Base-by-base conservation (phyloP, 2,797 vertebrate genomes). In the Dipus sagitta region DNA sequence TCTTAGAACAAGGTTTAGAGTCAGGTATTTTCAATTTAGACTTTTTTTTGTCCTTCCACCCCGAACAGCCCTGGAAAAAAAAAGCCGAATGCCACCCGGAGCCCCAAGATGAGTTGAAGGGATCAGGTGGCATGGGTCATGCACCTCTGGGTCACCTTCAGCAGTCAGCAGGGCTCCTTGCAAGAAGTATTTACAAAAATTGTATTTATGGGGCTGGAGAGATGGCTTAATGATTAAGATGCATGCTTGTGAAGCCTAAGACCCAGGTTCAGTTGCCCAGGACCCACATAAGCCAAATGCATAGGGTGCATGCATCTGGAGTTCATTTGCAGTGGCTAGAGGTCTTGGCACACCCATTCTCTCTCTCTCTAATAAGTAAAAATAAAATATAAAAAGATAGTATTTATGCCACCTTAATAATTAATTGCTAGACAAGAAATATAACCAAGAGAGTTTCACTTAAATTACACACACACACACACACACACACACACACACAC, bases 1-100 rank as follows among this genome's bases (percentile, higher is more conserved):
- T 92, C 83, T 83, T 24, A 38, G 90, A 92, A 86, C 7, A 85
- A 84, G 15, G 32, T 34, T 90, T 88, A 80, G 34, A 85, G 71
- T 64, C 68, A 84, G 79, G 21, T 62, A 52, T 76, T 86, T 70
- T 65, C 28, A 42, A 23, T 58, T 76, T 6, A 82, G 20, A 52
- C 15, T 23, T 65, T 47, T 47, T 74, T 38, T 38, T 71, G 14
- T 30, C 9, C 24, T 95, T 78, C 34, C 2, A 64, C 34, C 4
- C 28, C 42, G 58, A 68, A 9, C 60, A 62, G 47, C 58, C 11
- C 52, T 74, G 70, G 23, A 38, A 68, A 30, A 71, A 21, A n/a
- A 3, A 23, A 15, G 17, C 9, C 62, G 54, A 67, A 26, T 34
- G 60, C 84, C 11, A 42, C 17, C 17, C 23, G 13, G 17, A 34